A percentile compares a stretch with the other conserved stretches of the same genome.
Conservation (phyloP, 2,888 invertebrate genomes). For the Anthophora plumipes region DNA sequence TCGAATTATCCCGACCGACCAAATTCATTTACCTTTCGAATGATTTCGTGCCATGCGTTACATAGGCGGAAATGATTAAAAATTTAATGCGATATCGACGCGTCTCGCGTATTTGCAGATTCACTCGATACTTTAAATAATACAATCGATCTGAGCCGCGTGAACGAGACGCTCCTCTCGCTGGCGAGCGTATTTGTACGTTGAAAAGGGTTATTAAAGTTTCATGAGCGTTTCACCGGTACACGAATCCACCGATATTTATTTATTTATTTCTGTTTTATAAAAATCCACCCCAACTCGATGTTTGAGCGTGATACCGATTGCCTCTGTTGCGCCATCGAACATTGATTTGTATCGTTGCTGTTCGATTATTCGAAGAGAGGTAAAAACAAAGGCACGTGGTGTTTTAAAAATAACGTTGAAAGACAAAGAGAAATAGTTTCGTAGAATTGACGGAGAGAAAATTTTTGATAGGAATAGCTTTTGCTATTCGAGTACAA, state of each 20-base stretch:
- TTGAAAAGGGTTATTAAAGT: background rate
- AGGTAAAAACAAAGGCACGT: no score
- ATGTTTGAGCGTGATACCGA: background rate
- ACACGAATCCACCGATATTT: background rate
- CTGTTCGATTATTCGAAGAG: no score
- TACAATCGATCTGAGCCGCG: background rate
- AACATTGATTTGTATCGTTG: background rate
- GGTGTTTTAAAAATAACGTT: no score
- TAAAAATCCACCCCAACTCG: background rate
- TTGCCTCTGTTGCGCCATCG: no score
- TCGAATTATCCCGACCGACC: conserved; percentile 41
- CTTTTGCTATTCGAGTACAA: no score
- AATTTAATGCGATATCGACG: conserved; percentile 30
- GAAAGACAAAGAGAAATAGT: no score
- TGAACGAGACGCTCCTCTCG: background rate
- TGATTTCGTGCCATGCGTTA: conserved; percentile 26
- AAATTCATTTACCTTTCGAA: conserved; percentile 34
- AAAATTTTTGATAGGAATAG: no score
- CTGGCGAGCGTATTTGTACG: conserved; percentile 5
- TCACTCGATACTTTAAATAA: conserved; percentile 16
- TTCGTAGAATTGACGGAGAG: no score
- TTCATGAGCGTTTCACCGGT: background rate
- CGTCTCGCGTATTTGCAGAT: conserved; percentile 25
- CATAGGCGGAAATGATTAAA: conserved; percentile 26
- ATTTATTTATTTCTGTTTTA: background rate